Percentiles rank a stretch among this genome's conserved stretches.
phyloP scores from a whole-genome alignment of 2,888 invertebrate species.

The Drosophila neoperkinsi region DNA sequence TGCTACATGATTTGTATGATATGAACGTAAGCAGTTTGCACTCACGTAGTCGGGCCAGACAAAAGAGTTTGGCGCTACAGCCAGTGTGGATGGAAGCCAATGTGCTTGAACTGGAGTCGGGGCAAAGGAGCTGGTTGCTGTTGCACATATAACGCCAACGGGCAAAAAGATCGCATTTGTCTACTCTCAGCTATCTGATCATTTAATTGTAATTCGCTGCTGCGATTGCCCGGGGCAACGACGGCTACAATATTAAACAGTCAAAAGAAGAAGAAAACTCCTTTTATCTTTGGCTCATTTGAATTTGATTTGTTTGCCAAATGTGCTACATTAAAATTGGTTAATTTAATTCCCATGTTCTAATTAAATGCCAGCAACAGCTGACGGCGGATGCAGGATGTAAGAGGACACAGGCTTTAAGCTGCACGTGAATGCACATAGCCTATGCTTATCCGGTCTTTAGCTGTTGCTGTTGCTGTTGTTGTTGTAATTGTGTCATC shows the following conservation, averaged over 20 bases:
- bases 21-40: slow-evolving; percentile 81
- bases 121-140: slow-evolving; percentile 7
- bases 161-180: slow-evolving; percentile 61
- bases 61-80: slow-evolving; percentile 33
- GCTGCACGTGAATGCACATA: slow-evolving; percentile 13
- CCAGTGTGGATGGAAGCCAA: neutral
- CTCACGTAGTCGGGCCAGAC: slow-evolving; percentile 67
- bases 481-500: slow-evolving; percentile 31
- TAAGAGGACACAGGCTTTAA: slow-evolving; percentile 28
- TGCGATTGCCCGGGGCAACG: slow-evolving; percentile 37
- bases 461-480: slow-evolving; percentile 40
- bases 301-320: slow-evolving; percentile 47
- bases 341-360: slow-evolving; percentile 81
- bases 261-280: slow-evolving; percentile 19
- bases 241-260: neutral
- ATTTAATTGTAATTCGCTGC: slow-evolving; percentile 79
- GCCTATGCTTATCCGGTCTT: slow-evolving; percentile 35
- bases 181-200: slow-evolving; percentile 72
- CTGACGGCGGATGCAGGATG: slow-evolving; percentile 30
- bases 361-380: slow-evolving; percentile 64
- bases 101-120: slow-evolving; percentile 14
- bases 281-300: slow-evolving; percentile 67
- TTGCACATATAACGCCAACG: slow-evolving; percentile 35
- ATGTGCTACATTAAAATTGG: slow-evolving; percentile 65
- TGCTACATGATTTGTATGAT: slow-evolving; percentile 81